Percentiles rank a stretch among this genome's conserved stretches.
phyloP scores from a whole-genome alignment of 2,113 vertebrate species.

The Echinops telfairi region DNA sequence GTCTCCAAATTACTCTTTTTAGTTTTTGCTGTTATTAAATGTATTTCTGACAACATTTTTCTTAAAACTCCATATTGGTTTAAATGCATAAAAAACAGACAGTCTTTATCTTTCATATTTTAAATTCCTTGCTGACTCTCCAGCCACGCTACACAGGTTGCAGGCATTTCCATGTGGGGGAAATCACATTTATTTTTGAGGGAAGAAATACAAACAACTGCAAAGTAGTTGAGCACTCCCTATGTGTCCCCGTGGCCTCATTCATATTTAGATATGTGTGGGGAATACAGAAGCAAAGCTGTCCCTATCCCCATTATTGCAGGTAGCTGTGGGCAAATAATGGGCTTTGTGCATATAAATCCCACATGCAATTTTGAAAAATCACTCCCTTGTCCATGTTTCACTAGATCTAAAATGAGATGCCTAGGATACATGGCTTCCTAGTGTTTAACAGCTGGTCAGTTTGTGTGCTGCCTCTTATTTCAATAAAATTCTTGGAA shows the following conservation, averaged over 20 bases:
- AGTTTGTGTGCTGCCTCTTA: conserved; percentile 36
- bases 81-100: neutral
- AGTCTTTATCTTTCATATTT: neutral
- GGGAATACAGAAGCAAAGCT: conserved; percentile 30
- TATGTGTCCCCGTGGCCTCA: conserved; percentile 44
- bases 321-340: conserved; percentile 67
- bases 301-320: conserved; percentile 30
- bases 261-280: conserved; percentile 56
- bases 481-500: conserved; percentile 69
- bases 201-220: conserved; percentile 49
- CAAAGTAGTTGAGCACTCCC: conserved; percentile 39
- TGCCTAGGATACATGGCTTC: conserved; percentile 34
- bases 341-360: conserved; percentile 71
- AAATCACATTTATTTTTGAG: conserved; percentile 53
- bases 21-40: neutral
- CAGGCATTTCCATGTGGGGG: conserved; percentile 35
- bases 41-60: neutral
- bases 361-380: conserved; percentile 75
- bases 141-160: neutral
- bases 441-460: conserved; percentile 66
- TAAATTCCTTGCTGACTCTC: neutral
- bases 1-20: neutral
- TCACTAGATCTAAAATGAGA: conserved; percentile 64
- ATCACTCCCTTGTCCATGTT: conserved; percentile 70
- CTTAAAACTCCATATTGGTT: neutral